Evolutionary conservation across 2,888 invertebrate genomes (phyloP), one percentile per base, ranked within the genome.

Genomic region (Acronicta alni): DNA sequence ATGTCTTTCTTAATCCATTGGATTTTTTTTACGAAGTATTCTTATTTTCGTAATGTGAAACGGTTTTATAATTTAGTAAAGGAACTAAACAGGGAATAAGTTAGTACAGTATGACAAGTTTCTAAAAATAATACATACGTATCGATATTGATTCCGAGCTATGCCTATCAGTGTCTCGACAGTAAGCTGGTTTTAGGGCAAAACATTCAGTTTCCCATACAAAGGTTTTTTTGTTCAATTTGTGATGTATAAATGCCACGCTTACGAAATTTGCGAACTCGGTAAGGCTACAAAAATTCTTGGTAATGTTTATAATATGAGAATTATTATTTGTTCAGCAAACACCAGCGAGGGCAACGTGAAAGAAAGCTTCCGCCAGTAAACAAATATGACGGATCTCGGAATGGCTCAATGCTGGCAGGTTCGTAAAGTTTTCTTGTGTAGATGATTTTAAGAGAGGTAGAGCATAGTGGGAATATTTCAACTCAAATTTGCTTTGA

Each of bases 361-460:
- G 32, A 57, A 72, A 72, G 70, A 73, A 64, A 73, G 64, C 30
- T 63, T 60, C 49, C 44, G 16, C 41, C 54, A 68, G 39, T 58
- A 63, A 67, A 63, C 46, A 63, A 57, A 44, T 48, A 59, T 55
- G 46, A 61, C 23, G 35, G n/a, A 12, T 32, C 47, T 46, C 43
- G 3, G 49, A 44, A 15, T 48, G 30, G 30, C 46, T 30, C 38
- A 45, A 65, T 54, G 37, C 18, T 51, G 16, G 38, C 48, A 20
- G 26, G 41, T 17, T 35, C n/a, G 56, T 16, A 45, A 17, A 30
- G 12, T 32, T 32, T 32, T 32, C 14, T 32, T n/a, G 14, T 32
- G 35, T n/a, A 10, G 30, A 12, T 12, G 10, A 12, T 12, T 30
- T 30, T 4, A 3, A n/a, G n/a, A n/a, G n/a, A n/a, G n/a, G n/a